Percentiles rank a stretch among this genome's conserved stretches.
Evolutionary conservation across 1,140 invertebrate species (phyloP).

Genomic region (Holotrichia oblita): DNA sequence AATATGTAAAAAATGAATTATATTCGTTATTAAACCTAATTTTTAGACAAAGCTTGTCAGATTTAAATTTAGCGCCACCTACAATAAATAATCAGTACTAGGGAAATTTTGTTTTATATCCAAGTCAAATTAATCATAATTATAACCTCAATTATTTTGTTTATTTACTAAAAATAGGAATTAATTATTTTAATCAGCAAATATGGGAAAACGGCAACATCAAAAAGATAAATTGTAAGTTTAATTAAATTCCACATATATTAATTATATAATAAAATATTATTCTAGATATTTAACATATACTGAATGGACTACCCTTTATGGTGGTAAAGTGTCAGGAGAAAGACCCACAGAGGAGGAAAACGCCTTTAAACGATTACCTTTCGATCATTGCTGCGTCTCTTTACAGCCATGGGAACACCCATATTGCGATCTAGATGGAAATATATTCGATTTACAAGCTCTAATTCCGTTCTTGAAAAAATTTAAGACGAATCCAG

Average conservation of each 20-base stretch:
- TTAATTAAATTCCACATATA: neutral
- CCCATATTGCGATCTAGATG: constrained; percentile 89
- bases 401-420: constrained; percentile 92
- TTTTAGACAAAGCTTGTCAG: neutral
- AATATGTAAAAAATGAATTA: neutral
- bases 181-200: constrained; percentile 52
- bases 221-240: constrained; percentile 97
- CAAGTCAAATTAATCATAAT: neutral
- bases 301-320: constrained; percentile 95
- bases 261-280: constrained; percentile 42
- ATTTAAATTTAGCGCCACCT: constrained; percentile 19
- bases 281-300: constrained; percentile 88
- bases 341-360: constrained; percentile 72
- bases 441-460: constrained; percentile 90
- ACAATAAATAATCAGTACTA: neutral
- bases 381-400: constrained; percentile 93
- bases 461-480: constrained; percentile 91
- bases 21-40: neutral
- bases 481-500: constrained; percentile 94
- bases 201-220: constrained; percentile 97
- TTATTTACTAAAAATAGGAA: neutral
- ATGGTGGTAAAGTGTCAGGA: constrained; percentile 89
- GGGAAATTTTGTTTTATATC: neutral
- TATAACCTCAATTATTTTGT: constrained; percentile 25
- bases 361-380: constrained; percentile 88